A percentile compares a stretch with the other conserved stretches of the same genome.
Conservation (phyloP, 2,888 invertebrate species). For the Drosophila emarginata region DNA sequence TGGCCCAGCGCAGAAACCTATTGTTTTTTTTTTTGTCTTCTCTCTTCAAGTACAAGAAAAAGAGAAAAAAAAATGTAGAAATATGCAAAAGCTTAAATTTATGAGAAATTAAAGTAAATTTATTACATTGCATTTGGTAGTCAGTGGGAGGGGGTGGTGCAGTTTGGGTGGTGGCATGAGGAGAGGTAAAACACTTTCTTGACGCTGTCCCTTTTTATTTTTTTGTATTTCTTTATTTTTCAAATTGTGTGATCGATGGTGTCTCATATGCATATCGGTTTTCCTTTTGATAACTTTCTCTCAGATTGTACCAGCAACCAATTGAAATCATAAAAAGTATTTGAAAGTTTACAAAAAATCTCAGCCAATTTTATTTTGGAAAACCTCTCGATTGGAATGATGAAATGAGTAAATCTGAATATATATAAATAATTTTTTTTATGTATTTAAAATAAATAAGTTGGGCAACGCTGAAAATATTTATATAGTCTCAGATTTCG, state of each 20-base stretch:
- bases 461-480: too few relatives aligned
- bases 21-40: conserved; percentile 58
- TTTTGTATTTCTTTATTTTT: not conserved
- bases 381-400: not conserved
- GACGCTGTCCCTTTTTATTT: conserved; percentile 12
- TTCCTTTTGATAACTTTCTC: conserved; percentile 14
- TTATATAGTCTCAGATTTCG: too few relatives aligned
- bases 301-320: not conserved
- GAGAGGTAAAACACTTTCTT: conserved; percentile 50
- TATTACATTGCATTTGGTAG: conserved; percentile 72
- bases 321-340: not conserved
- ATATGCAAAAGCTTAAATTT: conserved; percentile 80
- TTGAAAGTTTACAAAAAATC: not conserved
- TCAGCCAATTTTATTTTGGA: not conserved
- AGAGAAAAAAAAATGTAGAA: conserved; percentile 48
- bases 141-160: conserved; percentile 30
- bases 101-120: conserved; percentile 81
- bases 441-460: too few relatives aligned
- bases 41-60: conserved; percentile 22
- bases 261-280: conserved; percentile 6
- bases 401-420: not conserved
- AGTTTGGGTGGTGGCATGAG: not conserved
- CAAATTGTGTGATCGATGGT: conserved; percentile 3
- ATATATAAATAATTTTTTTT: too few relatives aligned
- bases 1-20: conserved; percentile 64